Conservation (phyloP, 2,888 invertebrate species). For the Pachliopta kotzebuea region DNA sequence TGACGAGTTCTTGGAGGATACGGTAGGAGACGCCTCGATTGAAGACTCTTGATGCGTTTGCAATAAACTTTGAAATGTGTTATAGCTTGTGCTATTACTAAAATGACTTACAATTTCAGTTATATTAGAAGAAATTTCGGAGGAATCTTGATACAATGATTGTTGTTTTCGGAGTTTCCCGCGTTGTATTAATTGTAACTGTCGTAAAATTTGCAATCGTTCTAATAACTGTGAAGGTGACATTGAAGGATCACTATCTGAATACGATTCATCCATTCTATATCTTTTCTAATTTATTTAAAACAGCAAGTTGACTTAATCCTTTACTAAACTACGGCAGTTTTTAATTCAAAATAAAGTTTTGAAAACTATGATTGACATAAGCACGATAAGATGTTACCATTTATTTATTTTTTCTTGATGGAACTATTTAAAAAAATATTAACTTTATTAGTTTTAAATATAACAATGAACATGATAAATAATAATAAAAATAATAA, state of each 20-base stretch:
- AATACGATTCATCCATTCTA: slow-evolving; percentile 62
- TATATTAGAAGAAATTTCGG: slow-evolving; percentile 57
- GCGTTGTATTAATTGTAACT: slow-evolving; percentile 65
- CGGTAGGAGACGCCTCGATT: slow-evolving; percentile 44
- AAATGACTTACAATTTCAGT: slow-evolving; percentile 73
- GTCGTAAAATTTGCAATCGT: slow-evolving; percentile 63
- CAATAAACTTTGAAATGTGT: slow-evolving; percentile 66
- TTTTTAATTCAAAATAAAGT: slow-evolving; percentile 14
- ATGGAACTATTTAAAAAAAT: neutral
- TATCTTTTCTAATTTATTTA: neutral
- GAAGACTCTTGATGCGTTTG: slow-evolving; percentile 50
- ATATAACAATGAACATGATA: no score
- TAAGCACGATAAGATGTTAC: neutral
- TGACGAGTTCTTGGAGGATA: slow-evolving; percentile 40
- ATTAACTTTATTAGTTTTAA: neutral
- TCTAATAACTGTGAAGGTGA: slow-evolving; percentile 71
- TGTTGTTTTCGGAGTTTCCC: slow-evolving; percentile 71
- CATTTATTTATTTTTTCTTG: neutral
- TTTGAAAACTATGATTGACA: slow-evolving; percentile 4
- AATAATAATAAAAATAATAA: no score
- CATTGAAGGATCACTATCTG: slow-evolving; percentile 64
- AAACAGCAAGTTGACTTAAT: neutral
- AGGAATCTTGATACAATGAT: slow-evolving; percentile 55
- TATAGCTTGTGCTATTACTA: slow-evolving; percentile 67
- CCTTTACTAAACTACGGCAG: neutral